phyloP scores from a whole-genome alignment of 1,140 invertebrate genomes.

The Tetramorium simillimum region DNA sequence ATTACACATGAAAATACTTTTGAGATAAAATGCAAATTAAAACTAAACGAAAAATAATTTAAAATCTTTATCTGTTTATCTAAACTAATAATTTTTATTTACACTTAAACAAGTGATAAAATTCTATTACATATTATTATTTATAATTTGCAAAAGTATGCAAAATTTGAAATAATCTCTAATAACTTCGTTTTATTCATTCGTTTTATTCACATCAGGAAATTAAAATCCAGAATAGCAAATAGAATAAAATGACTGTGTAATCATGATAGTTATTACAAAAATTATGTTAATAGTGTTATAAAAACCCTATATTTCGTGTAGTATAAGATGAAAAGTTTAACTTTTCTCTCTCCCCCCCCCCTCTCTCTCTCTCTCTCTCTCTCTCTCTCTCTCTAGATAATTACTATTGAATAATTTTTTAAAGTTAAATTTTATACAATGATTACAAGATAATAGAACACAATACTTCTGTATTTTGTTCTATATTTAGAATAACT shows the following conservation, averaged over 20 bases:
- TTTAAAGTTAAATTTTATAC: no score
- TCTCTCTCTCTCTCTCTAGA: no score
- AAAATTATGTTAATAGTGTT: no score
- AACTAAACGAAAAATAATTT: neutral
- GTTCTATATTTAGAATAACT: neutral
- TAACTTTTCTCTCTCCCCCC: no score
- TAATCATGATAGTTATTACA: neutral
- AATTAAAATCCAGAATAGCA: neutral
- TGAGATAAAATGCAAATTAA: neutral
- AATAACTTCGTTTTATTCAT: neutral
- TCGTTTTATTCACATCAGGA: neutral
- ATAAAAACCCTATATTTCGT: no score
- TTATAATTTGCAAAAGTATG: neutral
- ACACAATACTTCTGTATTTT: neutral
- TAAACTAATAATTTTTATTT: neutral
- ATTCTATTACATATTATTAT: neutral
- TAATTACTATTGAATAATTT: no score
- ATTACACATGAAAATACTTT: neutral
- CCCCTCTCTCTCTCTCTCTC: no score
- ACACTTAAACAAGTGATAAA: neutral
- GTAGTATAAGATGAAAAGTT: no score
- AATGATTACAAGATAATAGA: neutral
- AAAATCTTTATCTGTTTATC: neutral
- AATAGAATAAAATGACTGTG: conserved; percentile 4
- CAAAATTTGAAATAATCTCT: neutral